Conservation (phyloP, 2,113 vertebrate species). For the Toxostoma redivivum region DNA sequence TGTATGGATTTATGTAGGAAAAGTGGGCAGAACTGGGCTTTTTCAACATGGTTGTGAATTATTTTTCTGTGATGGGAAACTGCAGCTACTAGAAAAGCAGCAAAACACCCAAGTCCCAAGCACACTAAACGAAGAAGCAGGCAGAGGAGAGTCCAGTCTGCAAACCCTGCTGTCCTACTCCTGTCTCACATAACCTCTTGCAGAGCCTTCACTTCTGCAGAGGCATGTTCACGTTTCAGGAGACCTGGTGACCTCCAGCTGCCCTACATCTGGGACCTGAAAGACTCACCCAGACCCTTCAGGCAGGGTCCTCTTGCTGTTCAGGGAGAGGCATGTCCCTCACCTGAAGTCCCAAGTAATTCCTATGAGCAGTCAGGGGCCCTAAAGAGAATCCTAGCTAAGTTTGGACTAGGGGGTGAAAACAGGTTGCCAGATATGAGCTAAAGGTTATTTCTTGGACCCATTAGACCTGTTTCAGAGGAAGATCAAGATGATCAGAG, state of each 20-base stretch:
- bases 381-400: not conserved
- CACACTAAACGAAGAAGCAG: not conserved
- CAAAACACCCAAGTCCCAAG: not conserved
- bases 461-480: not conserved
- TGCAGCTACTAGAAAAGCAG: not conserved
- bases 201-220: not conserved
- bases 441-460: not conserved
- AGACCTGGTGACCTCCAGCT: not conserved
- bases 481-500: not conserved
- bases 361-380: not conserved
- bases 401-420: not conserved
- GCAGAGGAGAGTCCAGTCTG: not conserved
- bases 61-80: not conserved
- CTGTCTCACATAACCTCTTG: not conserved
- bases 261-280: accelerated
- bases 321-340: not conserved
- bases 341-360: not conserved
- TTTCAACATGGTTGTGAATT: not conserved
- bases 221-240: accelerated
- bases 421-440: not conserved
- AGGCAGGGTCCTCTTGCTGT: not conserved
- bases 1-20: not conserved
- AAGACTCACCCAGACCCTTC: not conserved
- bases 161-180: not conserved
- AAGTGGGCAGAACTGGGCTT: not conserved